Conservation (phyloP, 2,797 vertebrate genomes). For the Cynopterus sphinx region DNA sequence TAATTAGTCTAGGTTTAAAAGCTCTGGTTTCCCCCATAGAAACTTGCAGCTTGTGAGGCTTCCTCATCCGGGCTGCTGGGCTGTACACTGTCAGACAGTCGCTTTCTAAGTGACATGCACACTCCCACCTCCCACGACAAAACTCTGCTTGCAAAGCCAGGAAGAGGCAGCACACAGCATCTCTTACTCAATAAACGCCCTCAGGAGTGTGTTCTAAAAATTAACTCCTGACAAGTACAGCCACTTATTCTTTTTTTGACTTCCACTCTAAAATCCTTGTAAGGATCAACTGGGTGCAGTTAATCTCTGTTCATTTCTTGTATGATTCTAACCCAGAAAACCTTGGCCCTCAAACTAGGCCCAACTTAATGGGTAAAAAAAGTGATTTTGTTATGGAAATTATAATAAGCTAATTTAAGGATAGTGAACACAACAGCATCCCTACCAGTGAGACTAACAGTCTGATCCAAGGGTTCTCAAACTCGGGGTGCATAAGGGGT, state of each 20-base stretch:
- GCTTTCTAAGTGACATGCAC: background rate
- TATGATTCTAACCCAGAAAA: slow-evolving; percentile 49
- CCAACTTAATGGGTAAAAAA: slow-evolving; percentile 44
- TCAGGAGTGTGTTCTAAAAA: slow-evolving; percentile 60
- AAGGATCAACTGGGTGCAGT: slow-evolving; percentile 56
- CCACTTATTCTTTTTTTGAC: slow-evolving; percentile 31
- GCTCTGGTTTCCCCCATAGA: background rate
- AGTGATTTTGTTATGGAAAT: slow-evolving; percentile 2
- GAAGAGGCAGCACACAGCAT: background rate
- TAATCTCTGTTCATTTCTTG: slow-evolving; percentile 45
- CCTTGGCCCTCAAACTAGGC: slow-evolving; percentile 53
- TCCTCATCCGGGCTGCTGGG: background rate
- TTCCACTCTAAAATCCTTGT: background rate
- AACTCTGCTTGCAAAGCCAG: slow-evolving; percentile 36
- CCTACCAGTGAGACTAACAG: background rate
- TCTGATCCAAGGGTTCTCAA: background rate
- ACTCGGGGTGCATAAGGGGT: rapidly evolving
- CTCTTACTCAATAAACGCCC: slow-evolving; percentile 19
- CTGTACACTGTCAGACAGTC: background rate
- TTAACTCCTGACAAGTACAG: slow-evolving; percentile 59
- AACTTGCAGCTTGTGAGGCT: background rate
- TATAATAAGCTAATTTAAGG: slow-evolving; percentile 41
- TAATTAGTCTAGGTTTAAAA: background rate
- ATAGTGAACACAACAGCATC: slow-evolving; percentile 23
- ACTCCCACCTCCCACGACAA: background rate